phyloP scores from a whole-genome alignment of 2,113 vertebrate genomes.

The Gobio gobio region DNA sequence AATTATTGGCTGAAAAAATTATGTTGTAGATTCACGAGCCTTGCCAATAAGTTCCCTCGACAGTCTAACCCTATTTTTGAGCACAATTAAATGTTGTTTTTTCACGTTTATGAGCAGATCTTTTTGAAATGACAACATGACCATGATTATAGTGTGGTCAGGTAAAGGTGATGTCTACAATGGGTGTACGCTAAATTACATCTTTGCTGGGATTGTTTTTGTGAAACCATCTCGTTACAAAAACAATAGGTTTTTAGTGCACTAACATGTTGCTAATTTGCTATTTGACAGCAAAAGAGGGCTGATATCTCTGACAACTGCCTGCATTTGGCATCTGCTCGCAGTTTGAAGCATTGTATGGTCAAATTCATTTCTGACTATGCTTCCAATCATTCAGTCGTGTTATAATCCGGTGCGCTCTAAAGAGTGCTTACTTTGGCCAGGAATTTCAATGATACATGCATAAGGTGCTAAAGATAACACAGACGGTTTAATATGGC shows the following conservation, averaged over 20 bases:
- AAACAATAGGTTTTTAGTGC: conserved; percentile 22
- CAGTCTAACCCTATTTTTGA: background rate
- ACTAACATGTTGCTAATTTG: conserved; percentile 44
- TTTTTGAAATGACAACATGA: conserved; percentile 18
- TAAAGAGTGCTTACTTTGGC: conserved; percentile 80
- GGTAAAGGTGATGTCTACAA: conserved; percentile 24
- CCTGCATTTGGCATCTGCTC: background rate
- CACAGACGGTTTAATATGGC: conserved; percentile 75
- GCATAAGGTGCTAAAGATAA: conserved; percentile 80
- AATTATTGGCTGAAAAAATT: background rate
- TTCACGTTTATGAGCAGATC: conserved; percentile 10
- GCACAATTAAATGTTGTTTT: background rate
- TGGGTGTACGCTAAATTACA: conserved; percentile 15
- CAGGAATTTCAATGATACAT: conserved; percentile 60
- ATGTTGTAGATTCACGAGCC: background rate
- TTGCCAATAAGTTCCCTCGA: background rate
- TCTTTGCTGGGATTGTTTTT: conserved; percentile 23
- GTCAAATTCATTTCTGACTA: conserved; percentile 8
- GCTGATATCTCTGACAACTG: no score
- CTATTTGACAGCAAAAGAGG: conserved; percentile 46
- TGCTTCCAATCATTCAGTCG: conserved; percentile 36
- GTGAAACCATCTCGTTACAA: conserved; percentile 1
- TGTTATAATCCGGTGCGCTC: conserved; percentile 63
- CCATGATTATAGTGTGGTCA: conserved; percentile 24
- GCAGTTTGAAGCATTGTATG: background rate